phyloP scores from a whole-genome alignment of 2,888 invertebrate species.

The Cremastinae sp. region DNA sequence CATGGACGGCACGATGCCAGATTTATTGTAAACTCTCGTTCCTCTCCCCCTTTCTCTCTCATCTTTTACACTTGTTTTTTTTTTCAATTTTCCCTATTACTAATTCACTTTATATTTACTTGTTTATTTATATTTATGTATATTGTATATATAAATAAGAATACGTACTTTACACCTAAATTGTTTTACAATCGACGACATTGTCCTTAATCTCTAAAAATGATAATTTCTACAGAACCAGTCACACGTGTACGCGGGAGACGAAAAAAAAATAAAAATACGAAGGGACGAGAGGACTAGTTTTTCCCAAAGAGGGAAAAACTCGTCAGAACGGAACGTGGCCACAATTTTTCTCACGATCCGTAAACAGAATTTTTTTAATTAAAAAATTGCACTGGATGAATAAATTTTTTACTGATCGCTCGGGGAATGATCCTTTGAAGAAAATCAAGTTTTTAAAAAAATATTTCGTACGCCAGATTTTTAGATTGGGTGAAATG shows the following conservation, averaged over 20 bases:
- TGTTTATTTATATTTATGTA: slow-evolving; percentile 23
- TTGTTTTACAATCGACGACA: slow-evolving; percentile 61
- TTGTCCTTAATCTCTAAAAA: slow-evolving; percentile 56
- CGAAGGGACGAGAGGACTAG: slow-evolving; percentile 46
- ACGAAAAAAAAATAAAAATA: slow-evolving; percentile 38
- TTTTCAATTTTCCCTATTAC: slow-evolving; percentile 22
- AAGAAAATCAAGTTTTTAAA: too few relatives aligned
- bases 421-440: too few relatives aligned
- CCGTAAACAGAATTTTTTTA: too few relatives aligned
- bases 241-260: slow-evolving; percentile 22
- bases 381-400: too few relatives aligned
- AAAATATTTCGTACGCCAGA: too few relatives aligned
- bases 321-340: slow-evolving; percentile 46
- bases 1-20: slow-evolving; percentile 25
- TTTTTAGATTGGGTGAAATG: too few relatives aligned
- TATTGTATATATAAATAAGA: slow-evolving; percentile 62
- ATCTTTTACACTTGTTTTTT: slow-evolving; percentile 3
- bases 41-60: slow-evolving; percentile 27
- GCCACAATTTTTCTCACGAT: too few relatives aligned
- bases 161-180: slow-evolving; percentile 61
- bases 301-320: slow-evolving; percentile 41
- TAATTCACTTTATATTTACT: slow-evolving; percentile 38
- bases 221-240: slow-evolving; percentile 56
- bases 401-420: too few relatives aligned
- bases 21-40: neutral